phyloP scores from a whole-genome alignment of 2,888 invertebrate species.

The Chelonus formosanus region DNA sequence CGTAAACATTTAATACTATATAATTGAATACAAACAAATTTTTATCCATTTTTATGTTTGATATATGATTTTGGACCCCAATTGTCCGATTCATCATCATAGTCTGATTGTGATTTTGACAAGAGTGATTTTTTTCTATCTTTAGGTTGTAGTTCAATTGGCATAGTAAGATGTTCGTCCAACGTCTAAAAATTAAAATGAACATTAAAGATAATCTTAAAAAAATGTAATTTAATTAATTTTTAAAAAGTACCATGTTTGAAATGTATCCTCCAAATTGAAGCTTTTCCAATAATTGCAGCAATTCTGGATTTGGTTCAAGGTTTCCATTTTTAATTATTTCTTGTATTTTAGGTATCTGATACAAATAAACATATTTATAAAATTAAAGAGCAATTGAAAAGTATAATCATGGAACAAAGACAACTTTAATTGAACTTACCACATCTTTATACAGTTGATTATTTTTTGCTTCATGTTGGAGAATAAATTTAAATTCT shows the following conservation, averaged over 20 bases:
- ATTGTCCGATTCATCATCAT: too few relatives aligned
- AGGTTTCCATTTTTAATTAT: slow-evolving; percentile 67
- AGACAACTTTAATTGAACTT: slow-evolving; percentile 52
- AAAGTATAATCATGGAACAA: neutral
- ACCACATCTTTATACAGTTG: slow-evolving; percentile 74
- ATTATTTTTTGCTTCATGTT: slow-evolving; percentile 68
- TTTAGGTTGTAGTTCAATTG: slow-evolving; percentile 1
- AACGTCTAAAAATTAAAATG: slow-evolving; percentile 57
- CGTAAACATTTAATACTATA: too few relatives aligned
- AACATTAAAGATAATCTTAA: slow-evolving; percentile 27
- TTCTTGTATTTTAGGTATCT: slow-evolving; percentile 68
- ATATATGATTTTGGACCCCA: too few relatives aligned
- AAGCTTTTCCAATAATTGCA: slow-evolving; percentile 68
- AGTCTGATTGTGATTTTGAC: too few relatives aligned
- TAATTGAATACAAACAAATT: too few relatives aligned
- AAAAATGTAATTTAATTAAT: neutral
- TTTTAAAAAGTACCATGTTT: slow-evolving; percentile 58
- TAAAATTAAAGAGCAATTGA: neutral
- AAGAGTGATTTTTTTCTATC: neutral
- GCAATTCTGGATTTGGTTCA: slow-evolving; percentile 70
- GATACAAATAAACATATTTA: slow-evolving; percentile 39
- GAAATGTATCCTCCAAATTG: slow-evolving; percentile 68
- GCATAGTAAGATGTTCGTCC: slow-evolving; percentile 53
- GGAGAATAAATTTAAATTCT: slow-evolving; percentile 69
- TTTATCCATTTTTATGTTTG: too few relatives aligned